Base-by-base conservation (phyloP, 2,888 invertebrate species). In the Chalcis sispes region DNA sequence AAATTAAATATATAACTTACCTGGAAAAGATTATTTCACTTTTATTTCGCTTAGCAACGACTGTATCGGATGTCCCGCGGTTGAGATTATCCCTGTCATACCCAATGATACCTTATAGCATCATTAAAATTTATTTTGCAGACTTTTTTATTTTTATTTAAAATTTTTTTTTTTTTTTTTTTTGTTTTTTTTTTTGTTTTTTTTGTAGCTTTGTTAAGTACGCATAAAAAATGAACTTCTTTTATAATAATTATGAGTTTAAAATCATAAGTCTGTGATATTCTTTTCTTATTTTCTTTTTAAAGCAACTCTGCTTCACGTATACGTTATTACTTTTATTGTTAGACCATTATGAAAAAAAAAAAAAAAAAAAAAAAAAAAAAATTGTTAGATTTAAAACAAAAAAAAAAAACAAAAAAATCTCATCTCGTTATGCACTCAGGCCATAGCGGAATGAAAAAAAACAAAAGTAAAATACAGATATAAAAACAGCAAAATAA, bases 21-120 rank as follows among this genome's bases (percentile, higher is more conserved):
- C 15, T 54, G 7, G n/a, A n/a, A 5, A 50, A 18, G 7, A 36
- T 4, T 27, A 40, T n/a, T 25, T 27, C 25, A 66, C 54, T 54
- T 46, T 56, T 67, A 7, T 42, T 13, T 67, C n/a, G 27, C 65
- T 36, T 36, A 1, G 5, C 52, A 25, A 61, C 42, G 25, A 67
- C 42, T 73, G 20, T 66, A 65, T 73, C 72, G 66, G 50, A 59
- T 73, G 36, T 66, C 72, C 27, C 66, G 72, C 52, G 66, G 66
- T 75, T 75, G 65, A 50, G 64, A 50, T 65, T 40, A 52, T 23
- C 42, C 40, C 58, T 40, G 65, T 48, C 59, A 52, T n/a, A 42
- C 27, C 23, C 40, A 52, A 67, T 66, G 42, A 42, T 50, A 15
- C n/a, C 29, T 66, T 73, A 73, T 15, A 25, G 52, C 59, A 59